Evolutionary conservation across 2,797 vertebrate species (phyloP).

Genomic region (Falco cherrug): DNA sequence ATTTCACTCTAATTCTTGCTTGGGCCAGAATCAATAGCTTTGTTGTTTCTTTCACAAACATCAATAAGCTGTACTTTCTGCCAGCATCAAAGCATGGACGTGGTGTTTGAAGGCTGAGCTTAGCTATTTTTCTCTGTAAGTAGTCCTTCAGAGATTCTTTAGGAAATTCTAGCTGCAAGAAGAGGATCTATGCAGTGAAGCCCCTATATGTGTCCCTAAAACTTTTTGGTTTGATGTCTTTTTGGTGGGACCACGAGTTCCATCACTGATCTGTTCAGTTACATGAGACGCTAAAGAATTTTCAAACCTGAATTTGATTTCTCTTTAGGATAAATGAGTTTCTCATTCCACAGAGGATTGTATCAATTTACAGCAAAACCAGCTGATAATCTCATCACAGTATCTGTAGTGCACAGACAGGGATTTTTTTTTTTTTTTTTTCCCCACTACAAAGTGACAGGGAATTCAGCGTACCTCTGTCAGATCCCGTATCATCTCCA

Average conservation of each 20-base stretch:
- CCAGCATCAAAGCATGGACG: neutral
- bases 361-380: neutral
- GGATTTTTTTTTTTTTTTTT: too few relatives aligned
- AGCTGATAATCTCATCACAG: neutral
- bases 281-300: neutral
- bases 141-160: neutral
- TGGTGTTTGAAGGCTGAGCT: neutral
- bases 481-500: neutral
- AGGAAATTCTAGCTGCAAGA: neutral
- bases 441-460: neutral
- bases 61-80: neutral
- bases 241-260: neutral
- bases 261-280: neutral
- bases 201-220: neutral
- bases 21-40: neutral
- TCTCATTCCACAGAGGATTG: neutral
- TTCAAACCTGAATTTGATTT: neutral
- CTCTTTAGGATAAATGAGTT: neutral
- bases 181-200: neutral
- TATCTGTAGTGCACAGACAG: too few relatives aligned
- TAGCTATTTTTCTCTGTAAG: neutral
- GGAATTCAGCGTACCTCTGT: neutral
- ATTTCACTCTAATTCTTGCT: neutral
- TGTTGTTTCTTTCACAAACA: neutral
- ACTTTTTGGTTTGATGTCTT: neutral